Evolutionary conservation across 2,888 invertebrate species (phyloP).

Genomic region (Horisme vitalbata): DNA sequence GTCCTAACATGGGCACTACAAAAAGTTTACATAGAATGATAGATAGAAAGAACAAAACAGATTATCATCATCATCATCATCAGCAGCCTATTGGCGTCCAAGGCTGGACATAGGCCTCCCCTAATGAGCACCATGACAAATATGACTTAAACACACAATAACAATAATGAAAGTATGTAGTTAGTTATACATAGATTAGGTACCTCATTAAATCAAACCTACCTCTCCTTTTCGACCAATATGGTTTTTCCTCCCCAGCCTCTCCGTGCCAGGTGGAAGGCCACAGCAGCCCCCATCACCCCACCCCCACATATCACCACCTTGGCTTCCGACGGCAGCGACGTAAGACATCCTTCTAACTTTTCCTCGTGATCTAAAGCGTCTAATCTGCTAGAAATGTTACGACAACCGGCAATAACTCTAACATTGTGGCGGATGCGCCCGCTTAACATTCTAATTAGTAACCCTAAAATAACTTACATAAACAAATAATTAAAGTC

Average conservation of each 20-base stretch:
- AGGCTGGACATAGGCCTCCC: no score
- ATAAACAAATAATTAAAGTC: no score
- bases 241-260: conserved; percentile 93
- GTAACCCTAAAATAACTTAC: no score
- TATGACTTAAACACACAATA: no score
- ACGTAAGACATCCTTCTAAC: conserved; percentile 57
- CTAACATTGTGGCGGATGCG: conserved; percentile 5
- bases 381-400: conserved; percentile 53
- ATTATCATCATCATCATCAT: no score
- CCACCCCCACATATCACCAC: conserved; percentile 97
- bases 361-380: conserved; percentile 59
- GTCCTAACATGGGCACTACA: no score
- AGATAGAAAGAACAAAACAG: no score
- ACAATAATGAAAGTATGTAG: no score
- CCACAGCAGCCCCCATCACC: conserved; percentile 95
- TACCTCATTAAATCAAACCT: conserved; percentile 47
- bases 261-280: conserved; percentile 92
- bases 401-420: conserved; percentile 25
- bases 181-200: no score
- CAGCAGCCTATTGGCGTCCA: no score
- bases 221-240: conserved; percentile 93
- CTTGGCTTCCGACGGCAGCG: conserved; percentile 78
- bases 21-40: no score
- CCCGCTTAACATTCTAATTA: conserved; percentile 16
- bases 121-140: no score